Percentiles rank a stretch among this genome's conserved stretches.
These are phyloP conservation scores for Oasisia sp. DNA, from an alignment of 2,888 invertebrate species.

Conservation along the genomic window DNA sequence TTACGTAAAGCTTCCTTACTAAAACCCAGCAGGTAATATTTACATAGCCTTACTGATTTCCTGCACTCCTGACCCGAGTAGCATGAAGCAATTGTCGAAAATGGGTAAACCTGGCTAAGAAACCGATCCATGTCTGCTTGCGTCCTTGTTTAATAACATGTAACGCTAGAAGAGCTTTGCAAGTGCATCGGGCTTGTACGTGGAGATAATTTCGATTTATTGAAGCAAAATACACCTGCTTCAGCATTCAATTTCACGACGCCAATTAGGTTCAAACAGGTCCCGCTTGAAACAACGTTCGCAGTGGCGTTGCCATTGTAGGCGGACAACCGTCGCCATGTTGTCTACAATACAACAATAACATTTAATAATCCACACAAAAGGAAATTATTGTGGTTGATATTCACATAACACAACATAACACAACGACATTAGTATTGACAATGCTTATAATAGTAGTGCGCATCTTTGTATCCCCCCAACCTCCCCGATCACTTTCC, in stretches of 20 bases:
- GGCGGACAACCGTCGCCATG: neutral
- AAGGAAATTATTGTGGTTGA: too few species aligned
- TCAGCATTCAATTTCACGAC: neutral
- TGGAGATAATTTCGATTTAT: constrained; percentile 7
- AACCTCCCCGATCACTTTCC: too few species aligned
- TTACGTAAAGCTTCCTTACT: neutral
- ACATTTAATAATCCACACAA: too few species aligned
- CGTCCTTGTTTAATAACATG: constrained; percentile 5
- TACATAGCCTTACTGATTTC: neutral
- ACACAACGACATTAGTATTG: too few species aligned
- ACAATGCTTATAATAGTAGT: too few species aligned
- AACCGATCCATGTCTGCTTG: neutral
- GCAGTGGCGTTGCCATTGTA: neutral
- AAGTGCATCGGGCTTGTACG: neutral
- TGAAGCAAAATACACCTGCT: neutral
- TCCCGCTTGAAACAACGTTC: neutral
- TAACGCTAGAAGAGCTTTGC: neutral
- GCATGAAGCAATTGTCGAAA: neutral
- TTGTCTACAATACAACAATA: neutral
- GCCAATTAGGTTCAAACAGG: too few species aligned
- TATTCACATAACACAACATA: too few species aligned
- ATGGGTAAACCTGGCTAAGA: neutral
- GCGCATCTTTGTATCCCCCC: too few species aligned
- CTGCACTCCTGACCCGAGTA: neutral
- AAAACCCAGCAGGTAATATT: neutral